Conservation (phyloP, 1,140 invertebrate species). For the Cataglyphis hispanica region DNA sequence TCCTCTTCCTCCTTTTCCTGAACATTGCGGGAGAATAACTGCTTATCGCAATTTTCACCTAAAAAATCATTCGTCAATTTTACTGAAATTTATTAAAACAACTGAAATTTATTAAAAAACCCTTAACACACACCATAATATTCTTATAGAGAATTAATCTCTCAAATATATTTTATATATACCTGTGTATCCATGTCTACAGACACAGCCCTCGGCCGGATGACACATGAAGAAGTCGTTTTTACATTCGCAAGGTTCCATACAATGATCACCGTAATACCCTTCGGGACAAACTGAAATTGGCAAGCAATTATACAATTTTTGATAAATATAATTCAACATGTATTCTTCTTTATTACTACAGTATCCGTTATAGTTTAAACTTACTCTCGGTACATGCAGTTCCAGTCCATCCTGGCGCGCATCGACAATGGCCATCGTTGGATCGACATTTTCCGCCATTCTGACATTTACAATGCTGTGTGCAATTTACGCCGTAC, state of each 20-base stretch:
- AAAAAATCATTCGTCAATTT: constrained; percentile 7
- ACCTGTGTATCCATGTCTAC: constrained; percentile 92
- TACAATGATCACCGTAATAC: constrained; percentile 95
- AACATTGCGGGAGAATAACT: constrained; percentile 80
- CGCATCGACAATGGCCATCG: constrained; percentile 94
- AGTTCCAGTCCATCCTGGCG: constrained; percentile 92
- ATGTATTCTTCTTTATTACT: neutral
- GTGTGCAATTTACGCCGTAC: constrained; percentile 95
- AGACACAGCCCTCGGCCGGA: constrained; percentile 92
- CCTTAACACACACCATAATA: no score
- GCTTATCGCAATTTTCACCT: constrained; percentile 86
- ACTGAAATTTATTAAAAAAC: no score
- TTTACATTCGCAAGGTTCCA: constrained; percentile 92
- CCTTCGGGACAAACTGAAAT: constrained; percentile 94
- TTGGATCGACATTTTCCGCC: constrained; percentile 92
- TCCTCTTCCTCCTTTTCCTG: constrained; percentile 80
- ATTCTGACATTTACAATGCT: constrained; percentile 94
- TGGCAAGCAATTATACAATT: neutral
- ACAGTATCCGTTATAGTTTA: neutral
- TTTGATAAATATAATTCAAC: constrained; percentile 1
- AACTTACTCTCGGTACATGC: constrained; percentile 92
- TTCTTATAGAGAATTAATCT: neutral
- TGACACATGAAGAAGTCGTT: constrained; percentile 93
- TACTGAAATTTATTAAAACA: no score
- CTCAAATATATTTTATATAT: constrained; percentile 74